Conservation (phyloP, 2,113 vertebrate genomes). For the Lichenostomus cassidix region DNA sequence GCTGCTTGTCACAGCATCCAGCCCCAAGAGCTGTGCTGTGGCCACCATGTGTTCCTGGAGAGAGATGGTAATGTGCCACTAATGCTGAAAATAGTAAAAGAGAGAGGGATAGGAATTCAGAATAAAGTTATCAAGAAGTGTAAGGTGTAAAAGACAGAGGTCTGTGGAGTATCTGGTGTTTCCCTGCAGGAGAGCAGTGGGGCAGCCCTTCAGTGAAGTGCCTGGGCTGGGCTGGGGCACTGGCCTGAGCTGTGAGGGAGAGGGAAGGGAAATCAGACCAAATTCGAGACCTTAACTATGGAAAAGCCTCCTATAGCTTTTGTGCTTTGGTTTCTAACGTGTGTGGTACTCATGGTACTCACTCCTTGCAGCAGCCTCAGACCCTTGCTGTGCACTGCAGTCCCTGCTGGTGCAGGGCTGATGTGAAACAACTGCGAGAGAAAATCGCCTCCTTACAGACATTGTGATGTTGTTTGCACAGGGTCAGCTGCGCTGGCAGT, state of each 20-base stretch:
- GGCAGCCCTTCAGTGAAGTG: neutral
- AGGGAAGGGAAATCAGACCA: neutral
- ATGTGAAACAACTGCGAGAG: fast-evolving
- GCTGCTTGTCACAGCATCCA: neutral
- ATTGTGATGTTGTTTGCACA: neutral
- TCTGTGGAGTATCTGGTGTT: neutral
- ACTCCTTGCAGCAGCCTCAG: neutral
- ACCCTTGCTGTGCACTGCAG: fast-evolving
- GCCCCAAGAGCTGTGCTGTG: neutral
- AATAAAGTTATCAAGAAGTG: neutral
- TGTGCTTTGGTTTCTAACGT: neutral
- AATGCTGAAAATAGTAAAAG: neutral
- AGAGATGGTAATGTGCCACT: fast-evolving
- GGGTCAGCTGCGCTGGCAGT: neutral
- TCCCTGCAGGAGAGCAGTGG: neutral
- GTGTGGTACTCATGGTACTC: neutral
- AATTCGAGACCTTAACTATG: neutral
- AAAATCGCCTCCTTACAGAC: neutral
- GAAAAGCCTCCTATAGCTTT: neutral
- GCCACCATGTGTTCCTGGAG: neutral
- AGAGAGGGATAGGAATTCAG: neutral
- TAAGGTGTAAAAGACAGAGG: neutral
- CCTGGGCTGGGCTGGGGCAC: neutral
- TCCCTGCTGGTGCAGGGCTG: fast-evolving
- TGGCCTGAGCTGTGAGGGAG: neutral